Conservation (phyloP, 92 coral and sea anemone species). For the Micromussa lordhowensis region DNA sequence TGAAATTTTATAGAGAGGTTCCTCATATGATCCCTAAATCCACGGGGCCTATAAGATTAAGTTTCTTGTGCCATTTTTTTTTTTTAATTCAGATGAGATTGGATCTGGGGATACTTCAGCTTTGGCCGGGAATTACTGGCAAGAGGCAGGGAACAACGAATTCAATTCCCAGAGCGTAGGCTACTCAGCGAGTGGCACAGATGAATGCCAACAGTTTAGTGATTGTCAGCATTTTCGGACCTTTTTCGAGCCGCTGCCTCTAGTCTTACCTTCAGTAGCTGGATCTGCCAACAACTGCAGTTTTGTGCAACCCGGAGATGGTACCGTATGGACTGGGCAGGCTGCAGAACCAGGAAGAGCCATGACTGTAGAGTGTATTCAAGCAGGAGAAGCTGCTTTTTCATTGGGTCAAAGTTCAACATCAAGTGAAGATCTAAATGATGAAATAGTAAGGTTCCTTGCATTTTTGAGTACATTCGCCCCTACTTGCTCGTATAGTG, state of each 20-base stretch:
- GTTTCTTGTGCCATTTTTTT: not conserved
- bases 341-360: slow-evolving; percentile 34
- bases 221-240: slow-evolving; percentile 27
- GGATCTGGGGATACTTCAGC: slow-evolving; percentile 25
- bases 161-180: slow-evolving; percentile 7
- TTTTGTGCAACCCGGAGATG: slow-evolving; percentile 26
- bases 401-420: slow-evolving; percentile 17
- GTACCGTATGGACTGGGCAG: slow-evolving; percentile 36
- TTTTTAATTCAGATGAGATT: slow-evolving; percentile 29
- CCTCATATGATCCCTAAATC: not conserved
- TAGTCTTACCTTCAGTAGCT: slow-evolving; percentile 23
- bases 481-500: not conserved
- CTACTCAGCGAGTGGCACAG: slow-evolving; percentile 30
- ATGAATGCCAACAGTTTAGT: slow-evolving; percentile 34
- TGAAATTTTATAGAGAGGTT: not conserved
- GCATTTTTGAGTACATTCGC: not conserved
- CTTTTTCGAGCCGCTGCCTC: slow-evolving; percentile 32
- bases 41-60: not conserved
- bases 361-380: slow-evolving; percentile 46
- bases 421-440: slow-evolving; percentile 34
- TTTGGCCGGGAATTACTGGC: slow-evolving; percentile 33
- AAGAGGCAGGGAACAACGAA: slow-evolving; percentile 31
- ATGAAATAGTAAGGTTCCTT: slow-evolving; percentile 38
- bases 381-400: slow-evolving; percentile 46
- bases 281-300: slow-evolving; percentile 16